Evolutionary conservation across 2,888 invertebrate species (phyloP).

Genomic region (Cinara cedri): DNA sequence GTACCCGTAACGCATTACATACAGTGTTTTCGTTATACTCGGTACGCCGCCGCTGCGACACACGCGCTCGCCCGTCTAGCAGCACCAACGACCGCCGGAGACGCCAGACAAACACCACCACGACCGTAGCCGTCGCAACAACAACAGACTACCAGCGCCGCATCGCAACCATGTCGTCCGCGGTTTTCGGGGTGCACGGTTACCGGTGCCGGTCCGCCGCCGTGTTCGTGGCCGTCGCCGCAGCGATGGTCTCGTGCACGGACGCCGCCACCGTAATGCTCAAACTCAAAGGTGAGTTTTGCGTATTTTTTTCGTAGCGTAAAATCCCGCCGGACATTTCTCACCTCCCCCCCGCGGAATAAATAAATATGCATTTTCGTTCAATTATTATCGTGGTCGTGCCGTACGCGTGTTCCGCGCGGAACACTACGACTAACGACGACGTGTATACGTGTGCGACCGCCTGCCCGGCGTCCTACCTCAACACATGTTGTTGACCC

Average conservation of each 20-base stretch:
- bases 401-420: too few species aligned
- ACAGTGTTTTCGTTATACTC: too few species aligned
- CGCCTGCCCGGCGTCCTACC: conserved; percentile 23
- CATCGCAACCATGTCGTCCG: conserved; percentile 4
- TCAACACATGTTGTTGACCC: conserved; percentile 20
- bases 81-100: conserved; percentile 15
- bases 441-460: too few species aligned
- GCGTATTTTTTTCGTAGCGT: not conserved
- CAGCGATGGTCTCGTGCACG: conserved; percentile 36
- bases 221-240: conserved; percentile 26
- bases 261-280: conserved; percentile 45
- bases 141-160: not conserved
- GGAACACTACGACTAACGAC: not conserved
- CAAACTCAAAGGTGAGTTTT: conserved; percentile 36
- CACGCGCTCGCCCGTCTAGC: conserved; percentile 14
- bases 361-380: too few species aligned
- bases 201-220: conserved; percentile 28
- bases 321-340: not conserved
- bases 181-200: not conserved
- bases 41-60: conserved; percentile 12
- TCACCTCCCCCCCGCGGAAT: too few species aligned
- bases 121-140: not conserved
- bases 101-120: too few species aligned
- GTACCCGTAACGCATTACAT: too few species aligned
- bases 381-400: too few species aligned